These are phyloP conservation scores for Saccostrea cuccullata DNA, from an alignment of 1,140 invertebrate genomes.

Conservation along the genomic window DNA sequence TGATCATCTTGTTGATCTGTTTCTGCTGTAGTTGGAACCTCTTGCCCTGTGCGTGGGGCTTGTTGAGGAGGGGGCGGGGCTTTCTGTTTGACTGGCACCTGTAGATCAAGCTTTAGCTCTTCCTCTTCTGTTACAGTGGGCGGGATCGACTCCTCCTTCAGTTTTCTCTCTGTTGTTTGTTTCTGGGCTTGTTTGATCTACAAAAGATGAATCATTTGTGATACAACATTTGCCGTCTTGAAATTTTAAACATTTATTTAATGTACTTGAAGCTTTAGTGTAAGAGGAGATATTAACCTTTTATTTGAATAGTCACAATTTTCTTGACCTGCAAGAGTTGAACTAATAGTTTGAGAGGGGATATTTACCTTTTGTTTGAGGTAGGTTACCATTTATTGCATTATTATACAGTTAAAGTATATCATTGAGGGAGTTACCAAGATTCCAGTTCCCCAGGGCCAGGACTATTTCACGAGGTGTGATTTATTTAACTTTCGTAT, in stretches of 20 bases:
- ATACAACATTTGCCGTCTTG: not conserved
- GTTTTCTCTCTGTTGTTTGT: slow-evolving; percentile 67
- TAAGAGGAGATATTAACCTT: too few relatives aligned
- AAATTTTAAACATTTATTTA: not conserved
- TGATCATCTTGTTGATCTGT: slow-evolving; percentile 46
- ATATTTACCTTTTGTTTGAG: not conserved
- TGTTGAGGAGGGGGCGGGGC: slow-evolving; percentile 52
- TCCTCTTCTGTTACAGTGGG: slow-evolving; percentile 60
- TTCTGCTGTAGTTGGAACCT: slow-evolving; percentile 11
- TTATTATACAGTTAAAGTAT: too few relatives aligned
- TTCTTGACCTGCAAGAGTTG: too few relatives aligned
- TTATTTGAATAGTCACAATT: too few relatives aligned
- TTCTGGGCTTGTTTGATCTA: slow-evolving; percentile 75
- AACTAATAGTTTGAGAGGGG: too few relatives aligned
- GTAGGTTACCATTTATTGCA: too few relatives aligned
- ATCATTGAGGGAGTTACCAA: too few relatives aligned
- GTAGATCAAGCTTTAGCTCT: slow-evolving; percentile 59
- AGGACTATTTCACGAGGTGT: too few relatives aligned
- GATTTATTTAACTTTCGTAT: too few relatives aligned
- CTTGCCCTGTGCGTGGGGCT: slow-evolving; percentile 6
- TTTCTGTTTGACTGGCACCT: slow-evolving; percentile 52
- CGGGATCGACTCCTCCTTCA: slow-evolving; percentile 62
- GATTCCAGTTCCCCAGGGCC: too few relatives aligned
- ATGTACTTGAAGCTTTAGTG: too few relatives aligned
- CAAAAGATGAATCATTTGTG: not conserved